Percentiles rank a stretch among this genome's conserved stretches.
Evolutionary conservation across 2,888 invertebrate species (phyloP).

Genomic region (Temnothorax unifasciatus): DNA sequence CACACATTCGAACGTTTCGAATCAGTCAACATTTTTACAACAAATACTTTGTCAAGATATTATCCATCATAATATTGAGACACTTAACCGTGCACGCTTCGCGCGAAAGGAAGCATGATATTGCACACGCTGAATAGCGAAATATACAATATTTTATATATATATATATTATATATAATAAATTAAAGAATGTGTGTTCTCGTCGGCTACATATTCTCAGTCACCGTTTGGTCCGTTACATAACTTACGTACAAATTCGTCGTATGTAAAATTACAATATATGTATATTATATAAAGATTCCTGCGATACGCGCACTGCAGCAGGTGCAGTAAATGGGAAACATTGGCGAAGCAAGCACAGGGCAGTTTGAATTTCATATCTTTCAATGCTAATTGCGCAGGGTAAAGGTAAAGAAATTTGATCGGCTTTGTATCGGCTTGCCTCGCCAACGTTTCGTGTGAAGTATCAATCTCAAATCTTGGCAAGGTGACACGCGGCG

Average conservation of each 20-base stretch:
- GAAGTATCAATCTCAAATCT: slow-evolving; percentile 10
- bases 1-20: background rate
- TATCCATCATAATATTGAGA: background rate
- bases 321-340: background rate
- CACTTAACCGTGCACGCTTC: background rate
- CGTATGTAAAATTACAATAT: slow-evolving; percentile 68
- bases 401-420: background rate
- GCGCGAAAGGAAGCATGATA: background rate
- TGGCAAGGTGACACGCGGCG: background rate
- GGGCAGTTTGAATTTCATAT: slow-evolving; percentile 10
- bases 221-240: slow-evolving; percentile 73
- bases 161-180: slow-evolving; percentile 38
- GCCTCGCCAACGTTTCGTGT: background rate
- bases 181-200: slow-evolving; percentile 43
- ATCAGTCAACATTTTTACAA: slow-evolving; percentile 1
- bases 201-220: slow-evolving; percentile 44
- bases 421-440: slow-evolving; percentile 37
- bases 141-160: slow-evolving; percentile 31
- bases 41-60: slow-evolving; percentile 6
- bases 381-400: background rate
- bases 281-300: slow-evolving; percentile 41
- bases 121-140: slow-evolving; percentile 8
- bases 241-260: slow-evolving; percentile 74
- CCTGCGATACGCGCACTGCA: slow-evolving; percentile 9
- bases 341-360: background rate